Conservation (phyloP, 2,888 invertebrate species). For the Thyatira batis region DNA sequence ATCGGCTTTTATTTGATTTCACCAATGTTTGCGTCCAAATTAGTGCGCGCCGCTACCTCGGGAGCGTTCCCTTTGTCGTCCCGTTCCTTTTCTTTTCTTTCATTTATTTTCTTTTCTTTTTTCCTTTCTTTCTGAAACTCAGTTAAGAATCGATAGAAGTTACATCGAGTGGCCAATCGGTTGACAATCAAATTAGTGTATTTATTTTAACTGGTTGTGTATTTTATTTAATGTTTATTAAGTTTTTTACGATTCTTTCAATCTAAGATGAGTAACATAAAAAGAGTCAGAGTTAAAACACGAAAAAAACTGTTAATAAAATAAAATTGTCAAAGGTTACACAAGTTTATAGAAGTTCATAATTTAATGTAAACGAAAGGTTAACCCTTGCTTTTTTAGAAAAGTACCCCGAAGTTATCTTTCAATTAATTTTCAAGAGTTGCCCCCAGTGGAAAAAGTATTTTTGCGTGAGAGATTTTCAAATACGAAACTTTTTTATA, state of each 20-base stretch:
- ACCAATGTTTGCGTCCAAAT: constrained; percentile 77
- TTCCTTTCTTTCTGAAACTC: too few relatives aligned
- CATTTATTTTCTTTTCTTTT: constrained; percentile 5
- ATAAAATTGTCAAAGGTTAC: constrained; percentile 23
- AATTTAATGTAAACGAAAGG: constrained; percentile 66
- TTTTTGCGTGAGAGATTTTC: constrained; percentile 21
- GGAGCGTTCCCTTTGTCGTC: constrained; percentile 31
- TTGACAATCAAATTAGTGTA: too few relatives aligned
- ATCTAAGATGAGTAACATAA: too few relatives aligned
- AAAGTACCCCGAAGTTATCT: constrained; percentile 64
- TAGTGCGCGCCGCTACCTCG: constrained; percentile 59
- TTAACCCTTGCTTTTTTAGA: constrained; percentile 67
- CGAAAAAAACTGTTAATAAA: too few relatives aligned
- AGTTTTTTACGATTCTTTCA: too few relatives aligned
- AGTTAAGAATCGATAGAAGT: too few relatives aligned
- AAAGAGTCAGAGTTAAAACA: too few relatives aligned
- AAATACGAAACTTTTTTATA: constrained; percentile 4
- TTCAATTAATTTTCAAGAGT: constrained; percentile 66
- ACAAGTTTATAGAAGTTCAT: constrained; percentile 41
- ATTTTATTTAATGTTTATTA: too few relatives aligned
- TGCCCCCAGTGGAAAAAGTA: constrained; percentile 31
- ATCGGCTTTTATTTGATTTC: constrained; percentile 81
- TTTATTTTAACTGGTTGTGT: too few relatives aligned
- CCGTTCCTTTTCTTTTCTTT: constrained; percentile 36
- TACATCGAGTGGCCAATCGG: too few relatives aligned